A percentile compares a stretch with the other conserved stretches of the same genome.
phyloP scores from a whole-genome alignment of 2,113 vertebrate species.

The Nicator chloris region DNA sequence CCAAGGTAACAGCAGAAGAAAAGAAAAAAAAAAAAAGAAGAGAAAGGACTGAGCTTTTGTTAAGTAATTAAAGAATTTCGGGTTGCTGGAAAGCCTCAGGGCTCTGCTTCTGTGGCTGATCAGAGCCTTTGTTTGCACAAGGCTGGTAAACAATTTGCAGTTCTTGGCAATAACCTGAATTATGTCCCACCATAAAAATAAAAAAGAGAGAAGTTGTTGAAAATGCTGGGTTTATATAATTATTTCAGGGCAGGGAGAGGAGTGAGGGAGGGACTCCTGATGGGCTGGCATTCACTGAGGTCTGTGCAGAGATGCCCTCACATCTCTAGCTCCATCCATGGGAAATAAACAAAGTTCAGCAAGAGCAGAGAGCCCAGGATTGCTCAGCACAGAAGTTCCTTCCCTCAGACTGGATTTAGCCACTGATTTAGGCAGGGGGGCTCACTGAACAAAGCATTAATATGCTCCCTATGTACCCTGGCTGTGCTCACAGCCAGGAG shows the following conservation, averaged over 20 bases:
- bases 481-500: neutral
- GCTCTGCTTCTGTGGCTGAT: slow-evolving; percentile 15
- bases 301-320: neutral
- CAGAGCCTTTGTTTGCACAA: neutral
- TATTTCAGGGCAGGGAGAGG: neutral
- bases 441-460: neutral
- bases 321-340: neutral
- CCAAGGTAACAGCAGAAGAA: neutral
- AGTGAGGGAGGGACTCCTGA: neutral
- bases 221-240: neutral
- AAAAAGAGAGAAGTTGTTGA: neutral
- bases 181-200: neutral
- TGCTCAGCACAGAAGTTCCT: neutral
- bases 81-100: slow-evolving; percentile 34
- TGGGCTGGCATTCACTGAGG: neutral
- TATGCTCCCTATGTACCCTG: neutral
- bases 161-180: slow-evolving; percentile 48
- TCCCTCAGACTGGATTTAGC: neutral
- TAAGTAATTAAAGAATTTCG: slow-evolving; percentile 53
- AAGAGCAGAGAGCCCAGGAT: neutral
- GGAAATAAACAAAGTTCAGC: neutral
- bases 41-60: neutral
- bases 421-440: neutral
- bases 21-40: neutral
- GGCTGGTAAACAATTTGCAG: slow-evolving; percentile 44